Evolutionary conservation across 2,113 vertebrate species (phyloP).

Genomic region (Corvus moneduloides): DNA sequence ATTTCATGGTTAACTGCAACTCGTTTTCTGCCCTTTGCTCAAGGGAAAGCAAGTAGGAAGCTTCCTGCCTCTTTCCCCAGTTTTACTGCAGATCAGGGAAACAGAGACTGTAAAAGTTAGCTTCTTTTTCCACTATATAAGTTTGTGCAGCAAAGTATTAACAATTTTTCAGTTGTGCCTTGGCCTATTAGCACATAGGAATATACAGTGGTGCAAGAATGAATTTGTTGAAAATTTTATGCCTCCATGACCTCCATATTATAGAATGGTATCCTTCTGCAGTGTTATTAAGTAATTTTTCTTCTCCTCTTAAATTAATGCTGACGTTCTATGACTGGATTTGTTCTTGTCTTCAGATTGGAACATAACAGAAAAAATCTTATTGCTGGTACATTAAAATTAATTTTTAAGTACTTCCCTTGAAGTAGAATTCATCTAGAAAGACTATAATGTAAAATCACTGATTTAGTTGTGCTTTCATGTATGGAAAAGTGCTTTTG

Average conservation of each 20-base stretch:
- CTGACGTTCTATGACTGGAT: slow-evolving; percentile 68
- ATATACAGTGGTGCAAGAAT: slow-evolving; percentile 64
- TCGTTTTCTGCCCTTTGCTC: slow-evolving; percentile 54
- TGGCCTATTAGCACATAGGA: slow-evolving; percentile 64
- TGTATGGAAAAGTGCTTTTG: neutral
- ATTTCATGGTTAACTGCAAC: slow-evolving; percentile 29
- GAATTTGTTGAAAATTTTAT: slow-evolving; percentile 75
- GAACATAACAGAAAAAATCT: slow-evolving; percentile 59
- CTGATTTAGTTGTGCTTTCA: slow-evolving; percentile 37
- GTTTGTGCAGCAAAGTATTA: slow-evolving; percentile 61
- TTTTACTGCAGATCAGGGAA: slow-evolving; percentile 8
- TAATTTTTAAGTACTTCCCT: slow-evolving; percentile 61
- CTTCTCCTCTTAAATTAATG: slow-evolving; percentile 71
- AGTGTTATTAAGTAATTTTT: slow-evolving; percentile 75
- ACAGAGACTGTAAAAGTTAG: neutral
- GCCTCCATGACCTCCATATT: slow-evolving; percentile 42
- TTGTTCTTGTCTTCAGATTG: slow-evolving; percentile 71
- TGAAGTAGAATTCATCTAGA: slow-evolving; percentile 52
- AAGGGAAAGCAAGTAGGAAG: neutral
- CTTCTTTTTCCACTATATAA: neutral
- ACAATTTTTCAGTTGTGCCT: slow-evolving; percentile 1
- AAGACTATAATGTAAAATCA: slow-evolving; percentile 36
- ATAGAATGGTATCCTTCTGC: slow-evolving; percentile 61
- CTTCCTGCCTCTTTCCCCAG: neutral
- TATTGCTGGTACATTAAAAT: slow-evolving; percentile 63